Percentiles rank a stretch among this genome's conserved stretches.
phyloP scores from a whole-genome alignment of 2,888 invertebrate genomes.

The Cheilosia scutellata region DNA sequence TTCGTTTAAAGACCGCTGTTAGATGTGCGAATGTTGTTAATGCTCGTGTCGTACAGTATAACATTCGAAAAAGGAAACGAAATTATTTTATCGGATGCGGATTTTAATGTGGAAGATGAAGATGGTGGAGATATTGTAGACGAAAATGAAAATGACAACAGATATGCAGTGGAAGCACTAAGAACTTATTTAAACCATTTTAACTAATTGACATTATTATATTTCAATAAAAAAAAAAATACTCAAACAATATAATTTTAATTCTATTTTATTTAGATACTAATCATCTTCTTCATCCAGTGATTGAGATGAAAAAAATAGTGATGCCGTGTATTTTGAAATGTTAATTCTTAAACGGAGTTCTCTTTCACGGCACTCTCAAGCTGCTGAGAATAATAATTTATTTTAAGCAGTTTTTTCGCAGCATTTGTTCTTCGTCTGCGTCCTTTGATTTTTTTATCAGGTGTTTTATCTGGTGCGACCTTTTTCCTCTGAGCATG shows the following conservation, averaged over 20 bases:
- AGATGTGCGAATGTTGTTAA: too few relatives aligned
- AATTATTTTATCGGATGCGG: too few relatives aligned
- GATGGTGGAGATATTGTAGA: neutral
- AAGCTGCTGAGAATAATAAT: neutral
- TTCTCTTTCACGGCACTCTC: neutral
- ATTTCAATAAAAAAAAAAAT: neutral
- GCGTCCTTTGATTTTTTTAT: too few relatives aligned
- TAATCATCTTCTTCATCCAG: neutral
- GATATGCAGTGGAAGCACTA: neutral
- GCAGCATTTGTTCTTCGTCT: too few relatives aligned
- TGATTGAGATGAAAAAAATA: too few relatives aligned
- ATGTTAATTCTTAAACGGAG: neutral
- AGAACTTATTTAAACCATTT: neutral
- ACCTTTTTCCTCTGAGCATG: too few relatives aligned
- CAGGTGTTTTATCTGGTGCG: too few relatives aligned
- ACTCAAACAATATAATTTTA: neutral
- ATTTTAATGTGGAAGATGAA: neutral
- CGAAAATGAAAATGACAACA: neutral
- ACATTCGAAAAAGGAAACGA: too few relatives aligned
- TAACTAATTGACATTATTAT: conserved; percentile 6
- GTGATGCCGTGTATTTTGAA: neutral
- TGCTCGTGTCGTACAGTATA: too few relatives aligned
- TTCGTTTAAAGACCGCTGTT: too few relatives aligned
- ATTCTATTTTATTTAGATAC: neutral
- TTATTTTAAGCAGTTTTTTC: neutral